These are phyloP conservation scores for Coenonympha glycerion DNA, from an alignment of 2,888 invertebrate species.

Conservation along the genomic window DNA sequence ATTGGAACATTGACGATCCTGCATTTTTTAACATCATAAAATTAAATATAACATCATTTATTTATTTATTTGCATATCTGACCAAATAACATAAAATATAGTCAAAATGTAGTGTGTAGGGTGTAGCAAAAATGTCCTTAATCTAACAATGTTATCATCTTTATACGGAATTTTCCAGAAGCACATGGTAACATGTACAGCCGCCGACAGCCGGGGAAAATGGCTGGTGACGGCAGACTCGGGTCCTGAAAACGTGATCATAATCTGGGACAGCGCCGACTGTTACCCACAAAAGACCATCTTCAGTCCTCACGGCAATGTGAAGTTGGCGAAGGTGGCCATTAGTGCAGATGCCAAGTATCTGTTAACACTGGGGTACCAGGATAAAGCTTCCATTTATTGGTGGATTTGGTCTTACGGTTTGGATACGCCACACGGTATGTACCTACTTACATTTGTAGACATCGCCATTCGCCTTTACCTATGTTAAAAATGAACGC, in stretches of 20 bases:
- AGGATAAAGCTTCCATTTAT: slow-evolving; percentile 57
- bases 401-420: slow-evolving; percentile 80
- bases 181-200: slow-evolving; percentile 66
- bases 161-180: slow-evolving; percentile 48
- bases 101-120: too few relatives aligned
- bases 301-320: slow-evolving; percentile 68
- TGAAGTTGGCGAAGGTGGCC: slow-evolving; percentile 52
- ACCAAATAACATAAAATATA: too few relatives aligned
- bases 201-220: slow-evolving; percentile 66
- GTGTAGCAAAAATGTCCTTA: too few relatives aligned
- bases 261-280: slow-evolving; percentile 75
- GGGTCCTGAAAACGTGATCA: slow-evolving; percentile 72
- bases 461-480: too few relatives aligned
- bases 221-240: slow-evolving; percentile 78
- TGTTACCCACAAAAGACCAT: slow-evolving; percentile 71
- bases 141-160: background rate
- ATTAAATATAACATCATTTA: too few relatives aligned
- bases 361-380: slow-evolving; percentile 72
- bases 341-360: slow-evolving; percentile 77
- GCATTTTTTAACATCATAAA: too few relatives aligned
- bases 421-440: slow-evolving; percentile 72
- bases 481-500: too few relatives aligned
- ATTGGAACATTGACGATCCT: too few relatives aligned
- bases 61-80: too few relatives aligned
- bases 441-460: background rate